Conservation (phyloP, 2,113 vertebrate genomes). For the Eptesicus fuscus region DNA sequence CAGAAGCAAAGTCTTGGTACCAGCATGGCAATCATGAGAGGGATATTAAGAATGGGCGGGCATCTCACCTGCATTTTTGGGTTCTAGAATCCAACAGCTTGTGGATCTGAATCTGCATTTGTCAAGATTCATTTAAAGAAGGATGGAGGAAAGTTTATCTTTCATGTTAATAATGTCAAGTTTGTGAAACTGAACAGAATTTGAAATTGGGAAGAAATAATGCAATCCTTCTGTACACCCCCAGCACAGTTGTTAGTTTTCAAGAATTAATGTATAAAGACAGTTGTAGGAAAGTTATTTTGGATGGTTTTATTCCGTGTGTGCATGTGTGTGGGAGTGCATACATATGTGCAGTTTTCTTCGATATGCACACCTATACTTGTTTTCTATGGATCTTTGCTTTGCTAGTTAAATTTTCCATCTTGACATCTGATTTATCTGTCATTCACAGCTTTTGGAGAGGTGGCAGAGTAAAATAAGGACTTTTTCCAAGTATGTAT, state of each 20-base stretch:
- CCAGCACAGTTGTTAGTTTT: not conserved
- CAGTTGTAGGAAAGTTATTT: not conserved
- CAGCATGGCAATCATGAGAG: not conserved
- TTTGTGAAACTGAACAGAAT: not conserved
- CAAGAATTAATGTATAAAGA: not conserved
- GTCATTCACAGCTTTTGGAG: not conserved
- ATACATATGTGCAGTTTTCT: not conserved
- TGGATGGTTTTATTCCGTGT: not conserved
- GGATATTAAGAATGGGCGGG: not conserved
- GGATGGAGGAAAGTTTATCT: not conserved
- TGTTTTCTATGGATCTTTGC: not conserved
- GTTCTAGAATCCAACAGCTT: not conserved
- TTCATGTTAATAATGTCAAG: not conserved
- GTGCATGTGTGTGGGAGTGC: no score
- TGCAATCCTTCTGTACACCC: not conserved
- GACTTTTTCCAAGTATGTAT: not conserved
- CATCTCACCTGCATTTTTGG: not conserved
- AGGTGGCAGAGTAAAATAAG: not conserved
- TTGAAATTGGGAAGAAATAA: not conserved
- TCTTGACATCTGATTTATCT: not conserved
- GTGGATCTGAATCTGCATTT: not conserved
- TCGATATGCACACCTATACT: not conserved
- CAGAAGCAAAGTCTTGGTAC: not conserved
- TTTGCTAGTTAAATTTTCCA: not conserved
- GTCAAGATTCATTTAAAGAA: not conserved